Conservation (phyloP, 1,140 invertebrate species). For the Saxidomus purpurata region DNA sequence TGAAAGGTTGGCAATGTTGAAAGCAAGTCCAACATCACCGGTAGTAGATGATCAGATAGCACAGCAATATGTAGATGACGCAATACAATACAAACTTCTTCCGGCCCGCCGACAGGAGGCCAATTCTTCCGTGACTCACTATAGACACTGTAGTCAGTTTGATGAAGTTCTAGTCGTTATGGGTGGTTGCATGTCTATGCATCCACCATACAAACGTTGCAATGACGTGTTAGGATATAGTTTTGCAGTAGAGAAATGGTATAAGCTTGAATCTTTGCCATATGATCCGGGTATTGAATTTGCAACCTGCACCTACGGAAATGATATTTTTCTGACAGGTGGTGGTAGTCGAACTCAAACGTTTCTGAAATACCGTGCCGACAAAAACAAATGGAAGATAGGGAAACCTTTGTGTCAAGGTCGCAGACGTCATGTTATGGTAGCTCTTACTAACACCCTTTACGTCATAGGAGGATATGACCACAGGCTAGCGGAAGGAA, state of each 20-base stretch:
- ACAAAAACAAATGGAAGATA: conserved; percentile 82
- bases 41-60: conserved; percentile 72
- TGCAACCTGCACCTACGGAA: conserved; percentile 79
- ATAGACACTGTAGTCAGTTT: conserved; percentile 69
- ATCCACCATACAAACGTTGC: conserved; percentile 80
- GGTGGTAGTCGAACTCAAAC: conserved; percentile 78
- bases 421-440: conserved; percentile 79
- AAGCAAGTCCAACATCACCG: conserved; percentile 60
- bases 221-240: conserved; percentile 79
- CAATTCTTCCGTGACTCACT: conserved; percentile 72
- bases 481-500: conserved; percentile 77
- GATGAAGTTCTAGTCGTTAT: conserved; percentile 81
- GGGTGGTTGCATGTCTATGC: conserved; percentile 79
- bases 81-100: conserved; percentile 79
- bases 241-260: conserved; percentile 79
- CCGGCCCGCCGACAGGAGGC: conserved; percentile 79
- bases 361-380: conserved; percentile 76
- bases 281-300: conserved; percentile 83
- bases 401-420: conserved; percentile 76
- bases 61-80: conserved; percentile 75
- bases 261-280: conserved; percentile 75
- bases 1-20: conserved; percentile 77
- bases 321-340: conserved; percentile 81
- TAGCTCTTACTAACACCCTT: conserved; percentile 76
- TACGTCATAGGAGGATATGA: conserved; percentile 82